Evolutionary conservation across 2,888 invertebrate species (phyloP), one percentile per base, ranked within the genome.

Genomic region (Rapana venosa): DNA sequence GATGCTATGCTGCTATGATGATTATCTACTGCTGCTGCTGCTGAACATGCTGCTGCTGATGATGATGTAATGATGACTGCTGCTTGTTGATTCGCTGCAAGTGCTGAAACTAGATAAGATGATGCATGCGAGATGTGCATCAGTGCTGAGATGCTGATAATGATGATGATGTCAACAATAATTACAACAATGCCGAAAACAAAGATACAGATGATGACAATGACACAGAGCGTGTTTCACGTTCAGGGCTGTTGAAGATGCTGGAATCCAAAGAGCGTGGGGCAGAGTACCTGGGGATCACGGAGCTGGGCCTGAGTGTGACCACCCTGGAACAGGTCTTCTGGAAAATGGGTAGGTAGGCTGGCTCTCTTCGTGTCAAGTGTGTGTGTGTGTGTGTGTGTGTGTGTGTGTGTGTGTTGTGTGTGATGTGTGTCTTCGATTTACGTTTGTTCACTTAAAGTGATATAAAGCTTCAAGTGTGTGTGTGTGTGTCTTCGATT

Each of bases 281-380:
- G 0, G 74, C 89, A 1, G 89, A 84, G 13, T 30, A 89, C 35
- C 84, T 89, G 36, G 89, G 85, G 2, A 85, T 89, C 56, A 85
- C 36, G 2, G 35, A 84, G 56, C 85, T 84, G n/a, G 4, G 22
- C 70, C 84, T 89, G 56, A 84, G 20, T 74, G 17, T 47, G 74
- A 89, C 89, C 11, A 85, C 85, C 1, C 74, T 89, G 47, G 85
- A 89, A 20, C 84, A 89, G 47, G 89, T 85, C 32, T 89, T 89
- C 70, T 66, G n/a, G 30, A 84, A 89, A 74, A 47, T 89, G 66
- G 89, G 89, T 89, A 88, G 89, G 89, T 89, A 47, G 47, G 47
- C 47, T 47, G 47, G 47, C 47, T 47, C 47, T 47, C 4, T 4
- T n/a, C 20, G 66, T 66, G 66, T 47, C 32, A 32, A 47, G 81